phyloP scores from a whole-genome alignment of 2,113 vertebrate genomes.

The Seriola quinqueradiata region DNA sequence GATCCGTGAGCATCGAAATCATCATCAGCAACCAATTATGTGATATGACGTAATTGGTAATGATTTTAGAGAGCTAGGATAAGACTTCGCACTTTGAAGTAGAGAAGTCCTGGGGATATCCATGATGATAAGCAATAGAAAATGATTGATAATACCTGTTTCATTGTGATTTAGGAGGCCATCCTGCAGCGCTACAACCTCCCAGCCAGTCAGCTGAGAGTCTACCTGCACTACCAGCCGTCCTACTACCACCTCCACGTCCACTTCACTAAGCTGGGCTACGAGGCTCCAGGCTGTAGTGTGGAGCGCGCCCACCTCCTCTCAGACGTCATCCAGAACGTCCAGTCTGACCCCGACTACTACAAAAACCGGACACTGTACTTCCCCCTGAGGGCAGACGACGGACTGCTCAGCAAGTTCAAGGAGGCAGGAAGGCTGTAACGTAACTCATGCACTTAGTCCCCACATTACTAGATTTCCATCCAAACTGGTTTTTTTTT shows the following conservation, averaged over 20 bases:
- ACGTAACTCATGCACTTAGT: background rate
- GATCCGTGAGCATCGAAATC: background rate
- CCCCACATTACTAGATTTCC: background rate
- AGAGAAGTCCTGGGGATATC: background rate
- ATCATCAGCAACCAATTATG: background rate
- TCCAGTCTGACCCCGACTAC: slow-evolving; percentile 81
- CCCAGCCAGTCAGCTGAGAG: slow-evolving; percentile 82
- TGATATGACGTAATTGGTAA: background rate
- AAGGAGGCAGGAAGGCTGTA: slow-evolving; percentile 83
- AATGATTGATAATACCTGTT: background rate
- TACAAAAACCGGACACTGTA: slow-evolving; percentile 87
- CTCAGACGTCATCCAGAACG: slow-evolving; percentile 90
- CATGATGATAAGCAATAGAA: background rate
- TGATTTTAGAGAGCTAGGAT: background rate
- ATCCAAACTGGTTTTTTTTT: background rate
- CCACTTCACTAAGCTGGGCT: slow-evolving; percentile 92
- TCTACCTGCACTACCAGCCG: slow-evolving; percentile 96
- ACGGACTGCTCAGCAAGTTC: slow-evolving; percentile 86
- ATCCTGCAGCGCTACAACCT: slow-evolving; percentile 84
- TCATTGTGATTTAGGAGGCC: slow-evolving; percentile 82
- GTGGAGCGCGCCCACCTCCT: slow-evolving; percentile 95
- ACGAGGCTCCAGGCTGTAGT: slow-evolving; percentile 87
- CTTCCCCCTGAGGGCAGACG: slow-evolving; percentile 87
- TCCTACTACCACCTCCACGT: slow-evolving; percentile 97
- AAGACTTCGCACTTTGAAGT: background rate